Conservation (phyloP, 2,888 invertebrate species). For the Plutella xylostella region DNA sequence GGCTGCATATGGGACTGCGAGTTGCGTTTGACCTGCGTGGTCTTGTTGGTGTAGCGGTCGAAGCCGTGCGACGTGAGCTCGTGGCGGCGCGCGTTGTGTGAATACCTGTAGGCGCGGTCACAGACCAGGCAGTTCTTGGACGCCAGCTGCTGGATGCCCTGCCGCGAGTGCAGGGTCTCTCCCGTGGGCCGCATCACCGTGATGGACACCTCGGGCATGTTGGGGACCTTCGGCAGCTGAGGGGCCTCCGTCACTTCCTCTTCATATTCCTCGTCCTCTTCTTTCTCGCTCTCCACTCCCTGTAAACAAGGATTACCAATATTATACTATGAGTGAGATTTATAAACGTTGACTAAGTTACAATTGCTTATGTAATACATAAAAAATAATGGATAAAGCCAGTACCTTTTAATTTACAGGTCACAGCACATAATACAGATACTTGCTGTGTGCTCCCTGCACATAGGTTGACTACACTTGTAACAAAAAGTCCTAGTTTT, state of each 20-base stretch:
- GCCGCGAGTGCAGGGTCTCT: conserved; percentile 52
- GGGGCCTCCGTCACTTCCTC: conserved; percentile 33
- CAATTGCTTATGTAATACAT: too few species aligned
- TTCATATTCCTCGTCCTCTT: conserved; percentile 43
- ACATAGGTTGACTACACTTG: conserved; percentile 45
- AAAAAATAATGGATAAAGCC: too few species aligned
- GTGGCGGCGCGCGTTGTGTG: conserved; percentile 62
- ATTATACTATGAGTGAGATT: background rate
- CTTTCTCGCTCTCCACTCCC: conserved; percentile 28
- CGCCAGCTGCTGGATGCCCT: conserved; percentile 61
- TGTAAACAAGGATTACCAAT: background rate
- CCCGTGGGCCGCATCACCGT: conserved; percentile 60
- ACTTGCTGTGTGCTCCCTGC: conserved; percentile 45
- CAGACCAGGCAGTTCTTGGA: conserved; percentile 65
- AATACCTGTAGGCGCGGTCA: conserved; percentile 59
- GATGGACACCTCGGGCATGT: conserved; percentile 60
- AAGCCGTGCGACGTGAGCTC: conserved; percentile 60
- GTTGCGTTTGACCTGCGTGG: conserved; percentile 36
- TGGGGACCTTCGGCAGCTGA: conserved; percentile 34
- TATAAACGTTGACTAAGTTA: too few species aligned
- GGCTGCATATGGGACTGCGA: conserved; percentile 38
- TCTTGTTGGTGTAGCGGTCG: conserved; percentile 63
- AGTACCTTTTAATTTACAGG: too few species aligned
- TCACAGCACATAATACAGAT: conserved; percentile 39
- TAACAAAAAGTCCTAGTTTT: conserved; percentile 44